These are phyloP conservation scores for Probosciger aterrimus DNA, from an alignment of 2,113 vertebrate genomes.

Conservation along the genomic window DNA sequence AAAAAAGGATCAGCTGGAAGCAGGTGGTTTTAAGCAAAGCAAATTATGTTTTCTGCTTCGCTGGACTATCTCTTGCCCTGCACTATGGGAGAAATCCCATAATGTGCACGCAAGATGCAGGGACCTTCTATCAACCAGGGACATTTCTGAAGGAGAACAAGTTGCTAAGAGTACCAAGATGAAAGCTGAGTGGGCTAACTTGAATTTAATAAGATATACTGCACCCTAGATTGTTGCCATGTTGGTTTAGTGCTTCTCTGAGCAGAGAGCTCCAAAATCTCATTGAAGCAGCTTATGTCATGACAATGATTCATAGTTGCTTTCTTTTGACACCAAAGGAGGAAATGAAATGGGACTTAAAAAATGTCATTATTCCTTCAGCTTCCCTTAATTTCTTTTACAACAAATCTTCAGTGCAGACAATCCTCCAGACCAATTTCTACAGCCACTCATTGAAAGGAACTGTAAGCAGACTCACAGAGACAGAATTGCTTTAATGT, in stretches of 20 bases:
- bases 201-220: background rate
- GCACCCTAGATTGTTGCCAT: background rate
- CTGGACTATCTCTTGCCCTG: background rate
- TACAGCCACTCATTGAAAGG: background rate
- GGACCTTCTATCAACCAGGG: background rate
- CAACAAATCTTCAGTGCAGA: background rate
- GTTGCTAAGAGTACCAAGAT: background rate
- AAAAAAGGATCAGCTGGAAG: background rate
- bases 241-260: background rate
- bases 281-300: background rate
- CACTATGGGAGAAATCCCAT: constrained; percentile 6
- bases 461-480: background rate
- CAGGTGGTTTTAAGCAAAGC: constrained; percentile 38
- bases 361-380: background rate
- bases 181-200: background rate
- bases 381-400: background rate
- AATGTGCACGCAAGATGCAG: background rate
- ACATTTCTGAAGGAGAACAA: background rate
- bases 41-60: constrained; percentile 42
- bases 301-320: background rate
- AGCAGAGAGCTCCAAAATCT: background rate
- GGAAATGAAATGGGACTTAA: background rate
- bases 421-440: background rate
- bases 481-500: background rate
- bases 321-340: background rate